Evolutionary conservation across 2,888 invertebrate genomes (phyloP).

Genomic region (Adelphocoris suturalis): DNA sequence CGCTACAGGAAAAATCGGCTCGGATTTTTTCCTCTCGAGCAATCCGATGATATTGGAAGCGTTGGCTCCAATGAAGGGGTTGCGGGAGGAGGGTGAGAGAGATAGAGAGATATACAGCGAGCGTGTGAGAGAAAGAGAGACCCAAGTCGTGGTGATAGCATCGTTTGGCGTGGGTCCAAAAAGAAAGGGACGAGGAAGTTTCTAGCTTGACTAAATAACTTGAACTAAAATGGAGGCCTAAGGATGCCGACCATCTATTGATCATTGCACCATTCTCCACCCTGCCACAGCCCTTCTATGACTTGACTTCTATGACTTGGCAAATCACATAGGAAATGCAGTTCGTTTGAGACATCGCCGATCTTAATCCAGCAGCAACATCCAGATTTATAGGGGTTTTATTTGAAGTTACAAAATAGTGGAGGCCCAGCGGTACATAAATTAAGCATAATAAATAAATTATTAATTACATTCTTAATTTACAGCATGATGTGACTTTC

Average conservation of each 20-base stretch:
- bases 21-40: neutral
- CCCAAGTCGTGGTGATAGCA: neutral
- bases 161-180: slow-evolving; percentile 29
- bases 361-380: neutral
- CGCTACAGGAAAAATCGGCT: neutral
- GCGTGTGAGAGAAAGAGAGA: neutral
- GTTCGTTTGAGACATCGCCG: neutral
- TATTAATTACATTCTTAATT: too few species aligned
- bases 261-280: neutral
- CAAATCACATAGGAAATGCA: neutral
- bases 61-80: neutral
- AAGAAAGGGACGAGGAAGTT: neutral
- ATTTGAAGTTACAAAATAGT: neutral
- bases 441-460: too few species aligned
- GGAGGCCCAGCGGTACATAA: neutral
- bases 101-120: neutral
- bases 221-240: neutral
- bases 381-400: neutral
- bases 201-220: neutral
- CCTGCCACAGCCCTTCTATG: too few species aligned
- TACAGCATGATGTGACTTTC: too few species aligned
- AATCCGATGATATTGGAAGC: slow-evolving; percentile 3
- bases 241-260: neutral
- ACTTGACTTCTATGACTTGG: neutral
- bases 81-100: neutral